Evolutionary conservation across 2,888 invertebrate genomes (phyloP).

Genomic region (Ectemnius cavifrons): DNA sequence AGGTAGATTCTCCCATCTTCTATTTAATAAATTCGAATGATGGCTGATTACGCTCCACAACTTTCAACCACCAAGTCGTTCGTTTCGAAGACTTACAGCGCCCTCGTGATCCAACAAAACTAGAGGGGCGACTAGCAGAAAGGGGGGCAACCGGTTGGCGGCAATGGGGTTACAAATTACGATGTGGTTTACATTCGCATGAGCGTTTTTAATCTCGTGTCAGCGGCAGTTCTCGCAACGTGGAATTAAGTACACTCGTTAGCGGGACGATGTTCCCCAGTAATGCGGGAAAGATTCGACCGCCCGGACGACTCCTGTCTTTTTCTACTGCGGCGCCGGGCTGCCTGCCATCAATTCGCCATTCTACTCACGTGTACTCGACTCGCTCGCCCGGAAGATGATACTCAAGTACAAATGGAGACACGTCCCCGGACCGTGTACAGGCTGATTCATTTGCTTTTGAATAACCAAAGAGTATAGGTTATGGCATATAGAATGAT

Average conservation of each 20-base stretch:
- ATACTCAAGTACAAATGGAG: no score
- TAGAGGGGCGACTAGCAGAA: no score
- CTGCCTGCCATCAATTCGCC: conserved; percentile 57
- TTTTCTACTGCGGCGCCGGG: conserved; percentile 43
- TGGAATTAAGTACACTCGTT: conserved; percentile 73
- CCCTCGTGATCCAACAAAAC: no score
- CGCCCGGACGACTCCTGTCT: conserved; percentile 48
- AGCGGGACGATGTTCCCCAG: conserved; percentile 62
- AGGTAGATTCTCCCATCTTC: no score
- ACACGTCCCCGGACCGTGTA: no score
- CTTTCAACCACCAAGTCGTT: background rate
- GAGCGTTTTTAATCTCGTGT: conserved; percentile 71
- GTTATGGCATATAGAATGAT: no score
- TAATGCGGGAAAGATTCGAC: conserved; percentile 70
- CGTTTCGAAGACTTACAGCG: no score
- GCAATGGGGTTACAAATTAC: conserved; percentile 49
- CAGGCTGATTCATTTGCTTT: no score
- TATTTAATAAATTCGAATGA: no score
- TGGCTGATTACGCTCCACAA: background rate
- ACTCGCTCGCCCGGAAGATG: background rate
- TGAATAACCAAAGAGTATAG: no score
- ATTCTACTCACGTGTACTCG: conserved; percentile 39
- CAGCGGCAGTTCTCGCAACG: conserved; percentile 61
- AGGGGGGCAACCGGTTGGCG: no score
- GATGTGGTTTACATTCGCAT: conserved; percentile 58